Conservation (phyloP, 2,888 invertebrate genomes). For the Sinohyriopsis cumingii region DNA sequence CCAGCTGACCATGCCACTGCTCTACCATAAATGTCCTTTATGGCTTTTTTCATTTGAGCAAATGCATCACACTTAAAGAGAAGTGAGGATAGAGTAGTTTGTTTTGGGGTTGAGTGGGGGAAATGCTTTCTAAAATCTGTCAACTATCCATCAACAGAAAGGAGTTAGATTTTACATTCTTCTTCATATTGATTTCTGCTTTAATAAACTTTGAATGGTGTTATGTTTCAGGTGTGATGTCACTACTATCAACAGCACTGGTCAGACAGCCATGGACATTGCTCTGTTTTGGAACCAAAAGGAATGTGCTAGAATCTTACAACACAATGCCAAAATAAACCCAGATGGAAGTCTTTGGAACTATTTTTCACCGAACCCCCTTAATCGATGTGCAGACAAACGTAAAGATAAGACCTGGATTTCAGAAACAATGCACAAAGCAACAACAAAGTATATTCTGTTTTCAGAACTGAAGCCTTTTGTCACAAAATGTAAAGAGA, state of each 20-base stretch:
- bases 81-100: no score
- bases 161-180: neutral
- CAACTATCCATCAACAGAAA: no score
- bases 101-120: no score
- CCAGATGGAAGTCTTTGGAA: constrained; percentile 54
- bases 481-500: constrained; percentile 29
- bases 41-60: no score
- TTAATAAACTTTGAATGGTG: neutral
- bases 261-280: constrained; percentile 69
- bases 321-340: constrained; percentile 29
- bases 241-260: constrained; percentile 60
- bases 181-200: neutral
- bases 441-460: constrained; percentile 59
- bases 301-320: constrained; percentile 49
- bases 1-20: no score
- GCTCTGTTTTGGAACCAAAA: constrained; percentile 69
- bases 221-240: constrained; percentile 57
- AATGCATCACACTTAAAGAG: no score
- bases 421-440: constrained; percentile 41
- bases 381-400: constrained; percentile 64
- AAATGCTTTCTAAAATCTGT: no score
- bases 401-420: constrained; percentile 66
- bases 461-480: constrained; percentile 60
- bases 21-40: no score
- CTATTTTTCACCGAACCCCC: constrained; percentile 62